Conservation (phyloP, 2,113 vertebrate genomes). For the Takifugu flavidus region DNA sequence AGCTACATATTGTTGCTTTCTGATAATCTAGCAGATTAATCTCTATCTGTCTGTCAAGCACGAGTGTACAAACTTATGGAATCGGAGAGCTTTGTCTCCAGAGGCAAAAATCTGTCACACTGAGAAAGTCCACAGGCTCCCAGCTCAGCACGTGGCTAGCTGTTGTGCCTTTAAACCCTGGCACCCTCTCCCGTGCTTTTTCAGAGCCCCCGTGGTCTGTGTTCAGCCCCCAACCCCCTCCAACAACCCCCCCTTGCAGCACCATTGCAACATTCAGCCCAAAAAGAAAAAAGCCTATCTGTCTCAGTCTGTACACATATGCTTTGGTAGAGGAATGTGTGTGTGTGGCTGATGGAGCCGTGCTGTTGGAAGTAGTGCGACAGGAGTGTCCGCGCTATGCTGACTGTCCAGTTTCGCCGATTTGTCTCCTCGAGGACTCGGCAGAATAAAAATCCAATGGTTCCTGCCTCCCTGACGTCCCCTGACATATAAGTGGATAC, state of each 20-base stretch:
- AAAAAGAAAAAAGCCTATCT: conserved; percentile 41
- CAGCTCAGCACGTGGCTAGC: conserved; percentile 33
- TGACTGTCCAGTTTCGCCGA: conserved; percentile 62
- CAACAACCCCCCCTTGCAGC: conserved; percentile 33
- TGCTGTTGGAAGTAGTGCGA: conserved; percentile 55
- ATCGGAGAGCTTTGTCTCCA: neutral
- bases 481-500: conserved; percentile 48
- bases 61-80: conserved; percentile 2
- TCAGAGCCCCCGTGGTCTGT: conserved; percentile 57
- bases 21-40: conserved; percentile 14
- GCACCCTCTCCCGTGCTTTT: conserved; percentile 47
- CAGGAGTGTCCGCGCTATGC: conserved; percentile 52
- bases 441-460: conserved; percentile 54
- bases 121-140: conserved; percentile 19
- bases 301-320: conserved; percentile 32
- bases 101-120: too few relatives aligned
- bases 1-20: too few relatives aligned
- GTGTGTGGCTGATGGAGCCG: conserved; percentile 29
- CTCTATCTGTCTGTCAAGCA: conserved; percentile 7
- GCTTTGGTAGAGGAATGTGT: conserved; percentile 13
- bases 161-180: conserved; percentile 15
- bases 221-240: conserved; percentile 40
- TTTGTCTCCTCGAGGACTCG: conserved; percentile 59
- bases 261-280: conserved; percentile 42
- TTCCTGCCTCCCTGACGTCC: conserved; percentile 56